These are phyloP conservation scores for Diaperis boleti DNA, from an alignment of 2,888 invertebrate species.

Conservation along the genomic window DNA sequence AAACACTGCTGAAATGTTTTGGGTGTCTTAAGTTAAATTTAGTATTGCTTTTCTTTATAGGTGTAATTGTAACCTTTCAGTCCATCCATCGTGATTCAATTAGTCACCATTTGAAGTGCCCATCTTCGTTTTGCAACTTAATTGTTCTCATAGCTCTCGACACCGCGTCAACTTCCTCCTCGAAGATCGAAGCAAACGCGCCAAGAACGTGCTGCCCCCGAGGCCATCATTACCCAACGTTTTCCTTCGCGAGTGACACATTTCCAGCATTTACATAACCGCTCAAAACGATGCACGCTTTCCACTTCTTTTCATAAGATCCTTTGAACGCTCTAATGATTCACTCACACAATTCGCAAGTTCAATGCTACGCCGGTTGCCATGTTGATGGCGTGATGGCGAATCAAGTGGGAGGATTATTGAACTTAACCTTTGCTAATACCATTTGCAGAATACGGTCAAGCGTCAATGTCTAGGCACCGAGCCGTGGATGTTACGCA, in stretches of 20 bases:
- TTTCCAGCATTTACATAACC: slow-evolving; percentile 8
- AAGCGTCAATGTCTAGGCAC: slow-evolving; percentile 37
- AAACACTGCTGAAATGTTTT: too few species aligned
- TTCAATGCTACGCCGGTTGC: slow-evolving; percentile 26
- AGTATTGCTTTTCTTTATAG: too few species aligned
- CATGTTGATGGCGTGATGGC: slow-evolving; percentile 17
- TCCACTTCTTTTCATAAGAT: slow-evolving; percentile 2
- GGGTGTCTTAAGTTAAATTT: too few species aligned
- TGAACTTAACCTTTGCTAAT: slow-evolving; percentile 38
- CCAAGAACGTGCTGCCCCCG: background rate
- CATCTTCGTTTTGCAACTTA: too few species aligned
- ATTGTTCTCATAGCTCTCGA: too few species aligned
- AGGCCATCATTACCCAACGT: slow-evolving; percentile 7
- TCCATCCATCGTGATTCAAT: too few species aligned
- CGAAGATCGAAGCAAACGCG: background rate
- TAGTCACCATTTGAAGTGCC: too few species aligned
- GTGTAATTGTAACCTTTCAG: too few species aligned
- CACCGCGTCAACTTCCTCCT: too few species aligned
- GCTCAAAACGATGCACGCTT: slow-evolving; percentile 12
- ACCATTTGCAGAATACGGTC: slow-evolving; percentile 35
- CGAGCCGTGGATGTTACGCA: slow-evolving; percentile 27
- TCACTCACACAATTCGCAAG: slow-evolving; percentile 8
- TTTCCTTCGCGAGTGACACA: slow-evolving; percentile 6
- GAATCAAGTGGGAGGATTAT: slow-evolving; percentile 32
- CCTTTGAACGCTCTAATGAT: background rate